Evolutionary conservation across 2,113 vertebrate species (phyloP).

Genomic region (Pycnonotus jocosus): DNA sequence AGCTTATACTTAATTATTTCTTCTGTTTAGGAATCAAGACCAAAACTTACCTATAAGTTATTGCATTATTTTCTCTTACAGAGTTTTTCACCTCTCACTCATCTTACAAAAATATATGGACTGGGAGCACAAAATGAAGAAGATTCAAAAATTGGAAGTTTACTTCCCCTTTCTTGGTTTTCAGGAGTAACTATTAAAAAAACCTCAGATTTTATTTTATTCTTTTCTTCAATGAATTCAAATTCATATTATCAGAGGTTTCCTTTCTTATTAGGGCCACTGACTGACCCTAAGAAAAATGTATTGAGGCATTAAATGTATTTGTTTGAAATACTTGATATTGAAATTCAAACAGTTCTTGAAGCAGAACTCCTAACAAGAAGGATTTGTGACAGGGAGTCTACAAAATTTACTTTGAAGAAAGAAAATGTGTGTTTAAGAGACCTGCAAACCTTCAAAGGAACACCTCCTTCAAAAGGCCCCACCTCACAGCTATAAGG

Average conservation of each 20-base stretch:
- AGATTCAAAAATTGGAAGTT: background rate
- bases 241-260: background rate
- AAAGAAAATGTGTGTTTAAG: conserved; percentile 31
- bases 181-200: background rate
- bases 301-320: background rate
- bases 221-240: conserved; percentile 10
- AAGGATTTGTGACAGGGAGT: conserved; percentile 30
- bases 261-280: background rate
- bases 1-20: background rate
- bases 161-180: background rate
- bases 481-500: background rate
- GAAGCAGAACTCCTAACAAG: conserved; percentile 33
- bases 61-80: background rate
- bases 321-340: conserved; percentile 28
- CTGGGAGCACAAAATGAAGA: background rate
- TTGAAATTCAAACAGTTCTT: conserved; percentile 42
- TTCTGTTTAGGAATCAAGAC: background rate
- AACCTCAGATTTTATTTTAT: background rate
- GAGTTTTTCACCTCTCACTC: background rate
- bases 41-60: background rate
- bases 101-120: background rate
- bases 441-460: background rate
- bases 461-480: background rate
- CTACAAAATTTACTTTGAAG: conserved; percentile 31
- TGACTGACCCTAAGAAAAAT: background rate